A percentile compares a stretch with the other conserved stretches of the same genome.
phyloP scores from a whole-genome alignment of 2,888 invertebrate species.

The Eilema griseolum region DNA sequence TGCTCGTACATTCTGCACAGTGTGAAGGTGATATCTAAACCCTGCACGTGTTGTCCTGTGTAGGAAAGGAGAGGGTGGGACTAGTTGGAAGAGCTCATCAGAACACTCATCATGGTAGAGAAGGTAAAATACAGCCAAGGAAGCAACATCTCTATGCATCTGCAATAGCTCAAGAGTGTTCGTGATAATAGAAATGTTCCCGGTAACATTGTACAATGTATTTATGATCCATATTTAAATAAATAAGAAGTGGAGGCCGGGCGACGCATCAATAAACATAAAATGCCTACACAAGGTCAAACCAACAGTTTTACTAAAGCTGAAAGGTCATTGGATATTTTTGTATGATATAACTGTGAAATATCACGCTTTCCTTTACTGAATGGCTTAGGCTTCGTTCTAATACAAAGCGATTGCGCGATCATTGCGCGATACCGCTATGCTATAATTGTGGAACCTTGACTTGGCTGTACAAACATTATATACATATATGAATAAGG shows the following conservation, averaged over 20 bases:
- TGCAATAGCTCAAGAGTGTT: neutral
- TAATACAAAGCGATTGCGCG: neutral
- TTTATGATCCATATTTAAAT: conserved; percentile 50
- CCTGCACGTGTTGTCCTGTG: too few relatives aligned
- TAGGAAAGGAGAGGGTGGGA: too few relatives aligned
- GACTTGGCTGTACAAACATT: neutral
- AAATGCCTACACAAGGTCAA: conserved; percentile 46
- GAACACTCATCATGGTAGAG: too few relatives aligned
- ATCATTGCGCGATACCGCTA: neutral
- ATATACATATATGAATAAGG: neutral
- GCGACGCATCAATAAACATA: conserved; percentile 51
- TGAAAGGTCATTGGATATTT: conserved; percentile 49
- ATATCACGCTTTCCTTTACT: conserved; percentile 18
- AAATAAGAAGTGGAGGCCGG: conserved; percentile 46
- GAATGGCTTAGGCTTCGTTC: conserved; percentile 2
- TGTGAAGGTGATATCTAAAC: too few relatives aligned
- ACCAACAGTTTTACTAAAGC: conserved; percentile 40
- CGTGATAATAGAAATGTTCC: conserved; percentile 3
- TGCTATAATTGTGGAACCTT: neutral
- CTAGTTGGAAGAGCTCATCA: too few relatives aligned
- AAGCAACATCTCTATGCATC: too few relatives aligned
- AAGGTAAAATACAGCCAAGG: too few relatives aligned
- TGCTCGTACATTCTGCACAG: too few relatives aligned
- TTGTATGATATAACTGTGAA: conserved; percentile 28
- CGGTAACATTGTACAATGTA: conserved; percentile 40